Percentiles rank a stretch among this genome's conserved stretches.
Evolutionary conservation across 1,140 invertebrate genomes (phyloP).

Genomic region (Drosophila grimshawi): DNA sequence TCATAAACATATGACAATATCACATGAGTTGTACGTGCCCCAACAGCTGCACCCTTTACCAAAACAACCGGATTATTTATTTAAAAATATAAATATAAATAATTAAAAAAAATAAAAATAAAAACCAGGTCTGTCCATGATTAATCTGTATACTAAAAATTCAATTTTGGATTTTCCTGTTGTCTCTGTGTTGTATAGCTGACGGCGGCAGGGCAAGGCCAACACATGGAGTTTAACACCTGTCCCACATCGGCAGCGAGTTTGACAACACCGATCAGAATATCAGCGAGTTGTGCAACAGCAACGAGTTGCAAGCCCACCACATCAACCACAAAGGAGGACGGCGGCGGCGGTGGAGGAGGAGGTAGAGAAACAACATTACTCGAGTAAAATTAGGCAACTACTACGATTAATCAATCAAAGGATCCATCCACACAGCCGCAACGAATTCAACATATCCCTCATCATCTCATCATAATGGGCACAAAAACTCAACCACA

Average conservation of each 20-base stretch:
- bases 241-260: slow-evolving; percentile 46
- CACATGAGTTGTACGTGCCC: neutral
- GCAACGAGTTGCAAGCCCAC: slow-evolving; percentile 27
- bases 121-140: slow-evolving; percentile 29
- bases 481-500: slow-evolving; percentile 79
- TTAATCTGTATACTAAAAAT: slow-evolving; percentile 46
- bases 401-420: neutral
- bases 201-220: slow-evolving; percentile 63
- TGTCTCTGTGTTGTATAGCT: slow-evolving; percentile 44
- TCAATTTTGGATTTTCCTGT: neutral
- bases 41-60: slow-evolving; percentile 10
- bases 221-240: slow-evolving; percentile 71
- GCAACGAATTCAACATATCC: slow-evolving; percentile 10
- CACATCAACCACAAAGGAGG: slow-evolving; percentile 6
- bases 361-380: neutral
- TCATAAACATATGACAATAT: neutral
- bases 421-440: neutral
- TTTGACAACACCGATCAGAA: slow-evolving; percentile 17
- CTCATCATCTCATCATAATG: slow-evolving; percentile 61
- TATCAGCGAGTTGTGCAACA: slow-evolving; percentile 23
- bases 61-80: neutral
- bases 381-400: neutral
- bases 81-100: neutral
- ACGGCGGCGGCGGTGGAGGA: neutral
- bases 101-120: neutral